Evolutionary conservation across 2,888 invertebrate species (phyloP), one percentile per base, ranked within the genome.

Genomic region (Agrochola lychnidis): DNA sequence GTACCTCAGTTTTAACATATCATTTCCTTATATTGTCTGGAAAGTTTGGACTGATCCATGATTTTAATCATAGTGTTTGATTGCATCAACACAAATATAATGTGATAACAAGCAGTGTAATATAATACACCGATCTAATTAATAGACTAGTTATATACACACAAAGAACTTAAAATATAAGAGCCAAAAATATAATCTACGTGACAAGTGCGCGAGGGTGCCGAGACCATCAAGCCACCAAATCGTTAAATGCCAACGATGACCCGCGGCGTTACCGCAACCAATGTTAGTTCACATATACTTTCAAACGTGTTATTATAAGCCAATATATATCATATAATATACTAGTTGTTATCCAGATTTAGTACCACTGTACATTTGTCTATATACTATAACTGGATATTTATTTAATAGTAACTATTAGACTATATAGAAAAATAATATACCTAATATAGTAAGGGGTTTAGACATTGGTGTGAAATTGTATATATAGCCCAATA

Each of bases 21-120:
- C 89, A 90, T 91, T 91, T 90, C 84, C 87, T 89, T 88, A 93
- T 94, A 94, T 94, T 94, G 94, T 94, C 94, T 90, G 90, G 88
- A 88, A 90, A 89, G 87, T 79, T 74, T 85, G 87, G 87, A 88
- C 85, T 88, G 88, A 87, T 88, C 86, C 84, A 90, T 86, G 87
- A 89, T 90, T 90, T 87, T 87, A 81, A 89, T 78, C 79, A 82
- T 81, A 82, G 79, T 73, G 79, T 84, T 90, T 89, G 90, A 90
- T 91, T 89, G 85, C 87, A 91, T 92, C 91, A 91, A 91, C 87
- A 89, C 85, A 84, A 77, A 70, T 81, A 86, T 86, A 81, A 81
- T 86, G 83, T 78, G 86, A 84, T 89, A 90, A 89, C 88, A 89
- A 90, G 88, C 88, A 89, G 89, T 90, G 90, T 90, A 88, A 79